Evolutionary conservation across 2,113 vertebrate genomes (phyloP), one percentile per base, ranked within the genome.

Genomic region (Synodontis membranacea): DNA sequence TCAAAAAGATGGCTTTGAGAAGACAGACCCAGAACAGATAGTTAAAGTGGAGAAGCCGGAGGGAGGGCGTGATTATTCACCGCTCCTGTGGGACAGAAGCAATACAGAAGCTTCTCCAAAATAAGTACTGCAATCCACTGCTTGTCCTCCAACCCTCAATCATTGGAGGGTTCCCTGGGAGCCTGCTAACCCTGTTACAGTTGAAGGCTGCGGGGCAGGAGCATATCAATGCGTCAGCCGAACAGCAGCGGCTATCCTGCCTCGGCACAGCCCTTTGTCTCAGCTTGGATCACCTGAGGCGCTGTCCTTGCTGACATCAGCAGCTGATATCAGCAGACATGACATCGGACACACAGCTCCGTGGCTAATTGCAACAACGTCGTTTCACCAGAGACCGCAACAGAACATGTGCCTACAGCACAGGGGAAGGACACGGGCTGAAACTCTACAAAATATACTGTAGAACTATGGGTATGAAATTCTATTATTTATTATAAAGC

Each of bases 111-210:
- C 88, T 90, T 52, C 68, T 84, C 88, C 76, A 70, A 88, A 88
- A 89, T 89, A 88, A 88, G 74, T 89, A 85, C 64, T 88, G 90
- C 85, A 87, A 88, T 89, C 84, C 81, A 87, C 83, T 86, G 39
- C 54, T 80, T 88, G 85, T 89, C 72, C 85, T 80, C 50, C 46
- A 83, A 56, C 84, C 75, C 80, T 87, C 85, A 88, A 86, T 89
- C 74, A 88, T 80, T 78, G 83, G 87, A 89, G 75, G 90, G 86
- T 68, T 90, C 31, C 74, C 85, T 83, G 54, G 64, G 84, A 86
- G 74, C 89, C 87, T 82, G 86, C 89, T 92, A 89, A 92, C 91
- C 90, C 92, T 91, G 92, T 92, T 92, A 88, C 86, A 72, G 83
- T 84, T 82, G 88, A 89, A 90, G 90, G 88, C 86, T 85, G 89